Evolutionary conservation across 2,113 vertebrate genomes (phyloP).

Genomic region (Diadophis punctatus): DNA sequence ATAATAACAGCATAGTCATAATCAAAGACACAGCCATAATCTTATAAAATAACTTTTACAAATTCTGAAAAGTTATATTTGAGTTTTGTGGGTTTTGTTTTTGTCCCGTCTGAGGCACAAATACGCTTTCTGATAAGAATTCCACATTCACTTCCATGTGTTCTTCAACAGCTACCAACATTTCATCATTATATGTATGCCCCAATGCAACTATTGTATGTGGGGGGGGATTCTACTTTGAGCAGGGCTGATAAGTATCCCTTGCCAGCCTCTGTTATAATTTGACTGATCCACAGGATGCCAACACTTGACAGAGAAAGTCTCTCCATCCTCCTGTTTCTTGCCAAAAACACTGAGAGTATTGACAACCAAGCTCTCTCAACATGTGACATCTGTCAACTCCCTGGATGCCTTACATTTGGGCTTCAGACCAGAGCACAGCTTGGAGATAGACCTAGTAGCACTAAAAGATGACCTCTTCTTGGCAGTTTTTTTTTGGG

Average conservation of each 20-base stretch:
- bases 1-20: neutral
- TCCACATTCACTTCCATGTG: neutral
- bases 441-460: conserved; percentile 23
- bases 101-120: neutral
- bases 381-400: conserved; percentile 29
- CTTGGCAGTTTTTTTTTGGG: neutral
- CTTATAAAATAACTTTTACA: neutral
- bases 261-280: conserved; percentile 27
- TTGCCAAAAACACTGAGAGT: conserved; percentile 29
- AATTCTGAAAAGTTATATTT: neutral
- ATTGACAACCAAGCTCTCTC: conserved; percentile 16
- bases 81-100: neutral
- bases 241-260: neutral
- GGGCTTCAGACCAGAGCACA: conserved; percentile 23
- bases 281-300: conserved; percentile 36
- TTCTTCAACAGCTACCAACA: neutral
- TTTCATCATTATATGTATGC: neutral
- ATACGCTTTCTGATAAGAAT: neutral
- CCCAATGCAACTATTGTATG: neutral
- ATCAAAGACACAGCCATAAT: neutral
- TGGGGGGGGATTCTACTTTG: neutral
- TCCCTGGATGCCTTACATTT: conserved; percentile 28
- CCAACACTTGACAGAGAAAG: conserved; percentile 32
- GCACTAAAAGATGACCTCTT: conserved; percentile 22
- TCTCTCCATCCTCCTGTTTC: conserved; percentile 8